Conservation (phyloP, 2,797 vertebrate genomes). For the Notolabrus celidotus region DNA sequence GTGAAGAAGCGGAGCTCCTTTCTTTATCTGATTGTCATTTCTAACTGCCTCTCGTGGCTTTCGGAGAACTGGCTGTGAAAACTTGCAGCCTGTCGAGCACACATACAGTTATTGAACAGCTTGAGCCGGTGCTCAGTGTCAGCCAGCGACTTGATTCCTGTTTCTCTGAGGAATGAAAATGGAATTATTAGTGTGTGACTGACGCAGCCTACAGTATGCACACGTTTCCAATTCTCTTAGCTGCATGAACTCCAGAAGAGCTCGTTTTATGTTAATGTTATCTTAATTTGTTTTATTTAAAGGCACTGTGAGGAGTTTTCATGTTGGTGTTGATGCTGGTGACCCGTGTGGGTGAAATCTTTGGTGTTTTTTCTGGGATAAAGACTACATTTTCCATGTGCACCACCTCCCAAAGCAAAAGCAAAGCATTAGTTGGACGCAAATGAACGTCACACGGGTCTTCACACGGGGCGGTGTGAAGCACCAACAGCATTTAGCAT, state of each 20-base stretch:
- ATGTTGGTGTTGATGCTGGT: too few relatives aligned
- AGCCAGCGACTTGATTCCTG: constrained; percentile 68
- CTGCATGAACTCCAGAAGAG: background rate
- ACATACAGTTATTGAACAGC: constrained; percentile 59
- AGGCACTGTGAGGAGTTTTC: too few relatives aligned
- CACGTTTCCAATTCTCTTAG: constrained; percentile 23
- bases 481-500: too few relatives aligned
- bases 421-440: too few relatives aligned
- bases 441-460: too few relatives aligned
- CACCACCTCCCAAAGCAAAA: too few relatives aligned
- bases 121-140: constrained; percentile 67
- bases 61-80: constrained; percentile 21
- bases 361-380: too few relatives aligned
- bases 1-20: constrained; percentile 22
- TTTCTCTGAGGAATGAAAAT: constrained; percentile 61
- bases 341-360: too few relatives aligned
- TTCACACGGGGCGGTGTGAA: too few relatives aligned
- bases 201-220: constrained; percentile 47
- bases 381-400: too few relatives aligned
- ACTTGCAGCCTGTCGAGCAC: constrained; percentile 40
- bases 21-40: constrained; percentile 54
- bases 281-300: background rate
- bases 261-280: background rate
- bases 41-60: constrained; percentile 48
- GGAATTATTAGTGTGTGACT: constrained; percentile 66